Evolutionary conservation across 2,797 vertebrate genomes (phyloP).

Genomic region (Okamejei kenojei): DNA sequence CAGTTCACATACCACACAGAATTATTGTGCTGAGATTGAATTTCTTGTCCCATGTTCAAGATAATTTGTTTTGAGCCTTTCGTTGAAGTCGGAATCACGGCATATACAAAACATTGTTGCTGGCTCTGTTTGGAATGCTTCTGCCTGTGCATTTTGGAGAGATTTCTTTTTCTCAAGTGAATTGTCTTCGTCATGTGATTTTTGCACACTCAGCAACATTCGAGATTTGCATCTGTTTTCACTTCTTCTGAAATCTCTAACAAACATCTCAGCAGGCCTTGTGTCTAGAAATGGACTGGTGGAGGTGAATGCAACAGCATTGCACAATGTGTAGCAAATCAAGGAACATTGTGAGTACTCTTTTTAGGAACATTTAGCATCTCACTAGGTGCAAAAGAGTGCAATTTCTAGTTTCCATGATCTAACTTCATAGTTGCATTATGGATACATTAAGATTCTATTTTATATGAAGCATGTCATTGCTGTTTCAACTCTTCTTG

Average conservation of each 20-base stretch:
- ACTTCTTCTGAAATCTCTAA: not conserved
- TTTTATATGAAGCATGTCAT: not conserved
- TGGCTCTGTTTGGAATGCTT: not conserved
- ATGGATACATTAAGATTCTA: not conserved
- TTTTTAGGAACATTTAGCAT: too few species aligned
- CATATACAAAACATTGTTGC: not conserved
- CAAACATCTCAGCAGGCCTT: not conserved
- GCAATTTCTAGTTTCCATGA: not conserved
- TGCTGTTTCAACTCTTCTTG: not conserved
- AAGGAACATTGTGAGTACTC: too few species aligned
- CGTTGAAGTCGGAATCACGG: not conserved
- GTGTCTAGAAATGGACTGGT: not conserved
- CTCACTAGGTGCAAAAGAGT: too few species aligned
- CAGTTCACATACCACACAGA: too few species aligned
- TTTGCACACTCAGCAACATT: not conserved
- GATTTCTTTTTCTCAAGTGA: not conserved
- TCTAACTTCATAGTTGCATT: not conserved
- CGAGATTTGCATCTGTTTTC: too few species aligned
- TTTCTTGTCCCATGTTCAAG: not conserved
- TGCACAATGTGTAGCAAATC: too few species aligned
- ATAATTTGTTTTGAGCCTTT: not conserved
- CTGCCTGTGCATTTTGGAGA: not conserved
- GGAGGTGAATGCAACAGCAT: too few species aligned
- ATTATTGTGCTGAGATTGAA: too few species aligned
- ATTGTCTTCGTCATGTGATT: not conserved